These are phyloP conservation scores for Saguinus midas DNA, from an alignment of 2,113 vertebrate genomes.

Conservation along the genomic window DNA sequence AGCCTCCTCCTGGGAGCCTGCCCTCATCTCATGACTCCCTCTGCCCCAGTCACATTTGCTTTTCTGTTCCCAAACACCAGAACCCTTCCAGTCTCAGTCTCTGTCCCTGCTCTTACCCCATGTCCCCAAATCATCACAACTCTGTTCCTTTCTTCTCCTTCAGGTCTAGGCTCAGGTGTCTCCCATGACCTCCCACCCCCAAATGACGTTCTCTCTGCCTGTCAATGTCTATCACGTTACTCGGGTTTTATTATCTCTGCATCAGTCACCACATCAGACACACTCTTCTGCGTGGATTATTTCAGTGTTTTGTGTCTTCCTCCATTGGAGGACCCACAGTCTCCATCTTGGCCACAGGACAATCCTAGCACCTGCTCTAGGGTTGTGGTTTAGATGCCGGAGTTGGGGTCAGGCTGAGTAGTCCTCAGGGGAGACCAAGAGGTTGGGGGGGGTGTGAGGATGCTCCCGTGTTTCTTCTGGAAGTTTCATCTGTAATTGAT, in stretches of 20 bases:
- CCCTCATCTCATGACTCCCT: neutral
- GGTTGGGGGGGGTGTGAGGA: neutral
- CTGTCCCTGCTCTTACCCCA: neutral
- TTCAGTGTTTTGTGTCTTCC: neutral
- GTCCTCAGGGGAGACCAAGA: neutral
- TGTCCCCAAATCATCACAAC: neutral
- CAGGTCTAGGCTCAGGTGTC: neutral
- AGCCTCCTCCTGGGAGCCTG: neutral
- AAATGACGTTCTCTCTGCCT: neutral
- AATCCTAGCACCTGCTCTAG: neutral
- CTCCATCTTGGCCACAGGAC: too few species aligned
- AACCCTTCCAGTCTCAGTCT: neutral
- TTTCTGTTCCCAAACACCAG: neutral
- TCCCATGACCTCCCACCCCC: too few species aligned
- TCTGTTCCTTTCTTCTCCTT: neutral
- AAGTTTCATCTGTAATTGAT: neutral
- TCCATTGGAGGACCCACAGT: neutral
- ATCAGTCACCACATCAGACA: neutral
- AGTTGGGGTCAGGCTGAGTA: neutral
- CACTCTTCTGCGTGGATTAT: neutral
- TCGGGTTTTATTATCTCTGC: neutral
- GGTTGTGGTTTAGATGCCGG: too few species aligned
- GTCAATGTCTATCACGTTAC: too few species aligned
- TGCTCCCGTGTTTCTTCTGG: neutral
- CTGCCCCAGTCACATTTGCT: neutral